Evolutionary conservation across 2,113 vertebrate genomes (phyloP).

Genomic region (Clupea harengus): DNA sequence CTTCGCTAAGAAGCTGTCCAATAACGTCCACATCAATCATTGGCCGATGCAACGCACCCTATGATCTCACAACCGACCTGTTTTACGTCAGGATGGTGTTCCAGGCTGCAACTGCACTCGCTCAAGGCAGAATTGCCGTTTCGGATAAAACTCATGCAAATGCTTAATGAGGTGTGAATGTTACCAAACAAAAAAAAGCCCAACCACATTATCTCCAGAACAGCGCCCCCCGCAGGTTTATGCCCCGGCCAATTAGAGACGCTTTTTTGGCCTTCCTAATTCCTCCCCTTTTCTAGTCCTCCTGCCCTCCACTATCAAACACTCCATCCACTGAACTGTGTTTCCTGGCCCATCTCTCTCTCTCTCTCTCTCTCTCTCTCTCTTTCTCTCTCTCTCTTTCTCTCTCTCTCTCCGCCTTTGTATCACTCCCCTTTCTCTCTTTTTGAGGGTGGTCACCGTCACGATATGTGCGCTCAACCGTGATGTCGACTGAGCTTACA

Average conservation of each 20-base stretch:
- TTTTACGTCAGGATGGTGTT: not conserved
- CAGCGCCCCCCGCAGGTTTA: conserved; percentile 40
- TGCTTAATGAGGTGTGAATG: conserved; percentile 59
- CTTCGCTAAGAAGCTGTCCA: not conserved
- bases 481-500: not conserved
- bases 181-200: conserved; percentile 40
- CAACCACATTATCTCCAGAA: conserved; percentile 48
- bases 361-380: not conserved
- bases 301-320: not conserved
- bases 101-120: not conserved
- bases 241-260: conserved; percentile 54
- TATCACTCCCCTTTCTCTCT: not conserved
- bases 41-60: not conserved
- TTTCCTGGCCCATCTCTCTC: not conserved
- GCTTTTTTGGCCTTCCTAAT: conserved; percentile 16
- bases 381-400: not conserved
- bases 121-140: conserved; percentile 38
- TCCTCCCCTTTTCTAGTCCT: not conserved
- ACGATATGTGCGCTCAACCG: not conserved
- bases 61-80: not conserved
- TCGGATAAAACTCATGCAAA: conserved; percentile 47
- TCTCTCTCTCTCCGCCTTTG: not conserved
- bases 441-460: not conserved
- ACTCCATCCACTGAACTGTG: not conserved
- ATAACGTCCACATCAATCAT: not conserved